A percentile compares a stretch with the other conserved stretches of the same genome.
phyloP scores from a whole-genome alignment of 92 coral and sea anemone species.

The Zoanthus gigantus region DNA sequence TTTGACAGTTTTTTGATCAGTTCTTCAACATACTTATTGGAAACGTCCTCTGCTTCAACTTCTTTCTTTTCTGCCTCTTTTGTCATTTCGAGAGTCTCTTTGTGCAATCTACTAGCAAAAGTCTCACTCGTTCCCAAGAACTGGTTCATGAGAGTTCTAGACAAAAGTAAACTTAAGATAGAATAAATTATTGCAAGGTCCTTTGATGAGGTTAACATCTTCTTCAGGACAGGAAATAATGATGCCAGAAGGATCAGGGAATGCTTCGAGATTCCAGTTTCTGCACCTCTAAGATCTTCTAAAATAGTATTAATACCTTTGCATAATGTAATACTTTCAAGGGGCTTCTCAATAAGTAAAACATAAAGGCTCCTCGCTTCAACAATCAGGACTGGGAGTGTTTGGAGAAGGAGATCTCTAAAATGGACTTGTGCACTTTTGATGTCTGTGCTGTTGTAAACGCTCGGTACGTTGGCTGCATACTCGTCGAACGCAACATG shows the following conservation, averaged over 20 bases:
- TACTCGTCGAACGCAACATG: slow-evolving; percentile 64
- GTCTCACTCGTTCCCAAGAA: slow-evolving; percentile 45
- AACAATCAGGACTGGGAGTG: slow-evolving; percentile 51
- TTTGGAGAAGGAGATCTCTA: slow-evolving; percentile 65
- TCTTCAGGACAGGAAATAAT: slow-evolving; percentile 56
- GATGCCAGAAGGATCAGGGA: slow-evolving; percentile 52
- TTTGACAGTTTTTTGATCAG: slow-evolving; percentile 47
- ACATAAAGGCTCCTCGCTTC: slow-evolving; percentile 45
- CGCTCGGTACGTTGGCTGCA: slow-evolving; percentile 53
- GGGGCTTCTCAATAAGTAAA: slow-evolving; percentile 55
- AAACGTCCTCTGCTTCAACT: slow-evolving; percentile 47
- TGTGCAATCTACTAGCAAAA: slow-evolving; percentile 37
- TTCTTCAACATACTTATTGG: slow-evolving; percentile 52
- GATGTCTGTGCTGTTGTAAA: slow-evolving; percentile 33
- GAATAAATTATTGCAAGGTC: slow-evolving; percentile 58
- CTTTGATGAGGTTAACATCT: slow-evolving; percentile 52
- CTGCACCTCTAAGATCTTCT: slow-evolving; percentile 41
- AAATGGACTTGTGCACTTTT: slow-evolving; percentile 55
- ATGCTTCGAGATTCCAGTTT: slow-evolving; percentile 25
- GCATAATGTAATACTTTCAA: slow-evolving; percentile 45
- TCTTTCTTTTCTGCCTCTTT: slow-evolving; percentile 57
- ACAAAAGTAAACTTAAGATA: slow-evolving; percentile 47
- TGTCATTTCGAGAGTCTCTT: slow-evolving; percentile 47
- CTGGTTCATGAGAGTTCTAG: slow-evolving; percentile 58
- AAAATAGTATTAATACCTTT: slow-evolving; percentile 53